Conservation (phyloP, 2,888 invertebrate species). For the Pristionchus mayeri region DNA sequence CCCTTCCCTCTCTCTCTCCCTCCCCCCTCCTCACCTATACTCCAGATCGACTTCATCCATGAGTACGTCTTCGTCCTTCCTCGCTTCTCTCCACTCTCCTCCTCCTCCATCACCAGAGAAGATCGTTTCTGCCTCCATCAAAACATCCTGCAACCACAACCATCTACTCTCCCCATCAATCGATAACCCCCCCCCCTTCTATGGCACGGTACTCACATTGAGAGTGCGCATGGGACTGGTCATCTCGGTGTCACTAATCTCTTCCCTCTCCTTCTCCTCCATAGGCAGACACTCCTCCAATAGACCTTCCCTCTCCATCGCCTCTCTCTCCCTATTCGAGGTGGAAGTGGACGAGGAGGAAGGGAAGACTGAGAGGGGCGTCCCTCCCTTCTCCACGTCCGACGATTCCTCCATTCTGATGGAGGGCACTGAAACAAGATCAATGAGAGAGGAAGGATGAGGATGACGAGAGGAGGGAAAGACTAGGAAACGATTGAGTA, state of each 20-base stretch:
- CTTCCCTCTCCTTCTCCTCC: neutral
- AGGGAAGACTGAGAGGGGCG: neutral
- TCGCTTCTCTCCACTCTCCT: conserved; percentile 56
- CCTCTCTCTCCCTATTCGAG: neutral
- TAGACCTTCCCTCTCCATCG: conserved; percentile 42
- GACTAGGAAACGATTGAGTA: neutral
- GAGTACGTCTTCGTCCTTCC: conserved; percentile 59
- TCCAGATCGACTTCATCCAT: conserved; percentile 67
- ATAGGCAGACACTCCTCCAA: conserved; percentile 1
- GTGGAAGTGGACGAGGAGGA: neutral
- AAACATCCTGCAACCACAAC: conserved; percentile 58
- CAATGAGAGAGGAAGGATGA: neutral
- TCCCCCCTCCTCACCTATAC: conserved; percentile 53
- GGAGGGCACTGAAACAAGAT: neutral
- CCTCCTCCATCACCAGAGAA: conserved; percentile 58
- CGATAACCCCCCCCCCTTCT: neutral
- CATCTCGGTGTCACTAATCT: conserved; percentile 24
- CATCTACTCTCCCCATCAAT: neutral
- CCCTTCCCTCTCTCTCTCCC: neutral
- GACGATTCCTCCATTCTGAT: neutral
- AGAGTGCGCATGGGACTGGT: conserved; percentile 38
- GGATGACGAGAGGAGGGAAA: neutral
- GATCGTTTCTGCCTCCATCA: conserved; percentile 63
- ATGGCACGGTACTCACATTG: neutral
- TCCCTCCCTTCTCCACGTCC: conserved; percentile 1